A percentile compares a stretch with the other conserved stretches of the same genome.
phyloP scores from a whole-genome alignment of 2,113 vertebrate species.

The Albula glossodonta region DNA sequence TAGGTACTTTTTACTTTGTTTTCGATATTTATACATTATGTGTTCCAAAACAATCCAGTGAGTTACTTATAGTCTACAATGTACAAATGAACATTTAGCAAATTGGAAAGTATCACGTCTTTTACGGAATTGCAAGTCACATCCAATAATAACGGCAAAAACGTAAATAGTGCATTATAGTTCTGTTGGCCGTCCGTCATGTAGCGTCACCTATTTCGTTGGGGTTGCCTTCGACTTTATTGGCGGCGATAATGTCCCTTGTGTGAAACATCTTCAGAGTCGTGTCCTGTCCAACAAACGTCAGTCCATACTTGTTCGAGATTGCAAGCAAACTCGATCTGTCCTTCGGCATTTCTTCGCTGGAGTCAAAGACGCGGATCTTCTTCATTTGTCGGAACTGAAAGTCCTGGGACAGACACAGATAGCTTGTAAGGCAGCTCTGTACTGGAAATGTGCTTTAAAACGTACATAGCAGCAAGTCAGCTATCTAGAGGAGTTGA shows the following conservation, averaged over 20 bases:
- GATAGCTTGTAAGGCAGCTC: background rate
- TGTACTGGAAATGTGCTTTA: too few relatives aligned
- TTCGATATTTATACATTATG: too few relatives aligned
- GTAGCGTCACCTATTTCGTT: constrained; percentile 80
- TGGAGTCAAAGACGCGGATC: constrained; percentile 79
- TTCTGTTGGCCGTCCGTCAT: background rate
- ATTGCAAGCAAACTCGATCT: constrained; percentile 81
- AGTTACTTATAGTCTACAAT: too few relatives aligned
- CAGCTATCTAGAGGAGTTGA: too few relatives aligned
- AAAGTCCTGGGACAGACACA: constrained; percentile 78
- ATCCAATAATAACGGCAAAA: background rate
- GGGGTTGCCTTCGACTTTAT: constrained; percentile 76
- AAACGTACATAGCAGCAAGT: too few relatives aligned
- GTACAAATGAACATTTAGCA: too few relatives aligned
- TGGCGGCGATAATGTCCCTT: constrained; percentile 76
- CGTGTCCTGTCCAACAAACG: constrained; percentile 77
- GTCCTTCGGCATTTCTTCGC: constrained; percentile 79
- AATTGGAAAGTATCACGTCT: too few relatives aligned
- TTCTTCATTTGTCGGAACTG: constrained; percentile 95
- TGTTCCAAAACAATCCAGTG: too few relatives aligned
- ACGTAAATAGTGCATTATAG: background rate
- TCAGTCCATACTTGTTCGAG: constrained; percentile 90
- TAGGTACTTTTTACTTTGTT: too few relatives aligned
- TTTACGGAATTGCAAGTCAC: too few relatives aligned
- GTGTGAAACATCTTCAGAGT: constrained; percentile 83